These are phyloP conservation scores for Ophthalmolycus amberensis DNA, from an alignment of 2,113 vertebrate species.

Conservation along the genomic window DNA sequence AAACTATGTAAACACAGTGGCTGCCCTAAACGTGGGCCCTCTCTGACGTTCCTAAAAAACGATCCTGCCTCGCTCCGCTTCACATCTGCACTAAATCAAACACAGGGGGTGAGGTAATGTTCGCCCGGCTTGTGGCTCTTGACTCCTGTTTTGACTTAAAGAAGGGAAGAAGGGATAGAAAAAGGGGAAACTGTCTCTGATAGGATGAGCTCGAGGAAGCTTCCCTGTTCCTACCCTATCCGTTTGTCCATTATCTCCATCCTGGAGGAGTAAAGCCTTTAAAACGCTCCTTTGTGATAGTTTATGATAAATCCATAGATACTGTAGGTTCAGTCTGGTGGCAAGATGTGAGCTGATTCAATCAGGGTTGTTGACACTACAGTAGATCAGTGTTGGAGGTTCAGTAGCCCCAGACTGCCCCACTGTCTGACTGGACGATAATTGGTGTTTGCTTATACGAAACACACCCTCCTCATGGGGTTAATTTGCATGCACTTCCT, in stretches of 20 bases:
- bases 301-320: constrained; percentile 83
- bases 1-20: constrained; percentile 86
- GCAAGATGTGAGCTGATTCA: constrained; percentile 74
- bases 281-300: constrained; percentile 83
- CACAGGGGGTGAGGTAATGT: constrained; percentile 86
- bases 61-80: constrained; percentile 85
- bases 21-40: constrained; percentile 85
- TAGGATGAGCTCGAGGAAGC: constrained; percentile 65
- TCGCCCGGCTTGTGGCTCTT: constrained; percentile 83
- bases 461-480: constrained; percentile 72
- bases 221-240: constrained; percentile 75
- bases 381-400: constrained; percentile 75
- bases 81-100: constrained; percentile 92
- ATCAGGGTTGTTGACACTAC: constrained; percentile 82
- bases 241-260: constrained; percentile 77
- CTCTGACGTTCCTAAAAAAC: constrained; percentile 73
- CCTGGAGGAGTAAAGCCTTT: constrained; percentile 72
- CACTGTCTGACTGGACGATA: constrained; percentile 75
- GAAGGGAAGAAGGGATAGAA: constrained; percentile 51
- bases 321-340: constrained; percentile 73
- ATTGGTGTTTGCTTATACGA: constrained; percentile 84
- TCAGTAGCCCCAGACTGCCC: constrained; percentile 71
- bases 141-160: constrained; percentile 89
- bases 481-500: constrained; percentile 81
- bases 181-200: constrained; percentile 67